phyloP scores from a whole-genome alignment of 2,888 invertebrate genomes.

The Orchesella flavescens region DNA sequence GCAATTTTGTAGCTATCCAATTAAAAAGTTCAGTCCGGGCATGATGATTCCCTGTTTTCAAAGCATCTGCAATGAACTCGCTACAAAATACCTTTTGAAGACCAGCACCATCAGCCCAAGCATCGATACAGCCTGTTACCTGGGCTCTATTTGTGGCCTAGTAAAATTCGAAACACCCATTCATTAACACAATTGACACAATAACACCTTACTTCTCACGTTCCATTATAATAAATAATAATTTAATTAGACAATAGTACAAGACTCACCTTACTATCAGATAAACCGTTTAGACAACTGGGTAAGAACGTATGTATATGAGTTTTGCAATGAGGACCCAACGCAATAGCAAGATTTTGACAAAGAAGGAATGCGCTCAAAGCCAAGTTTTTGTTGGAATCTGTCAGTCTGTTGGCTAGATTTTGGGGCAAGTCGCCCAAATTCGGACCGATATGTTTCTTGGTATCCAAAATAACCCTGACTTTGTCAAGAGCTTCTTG shows the following conservation, averaged over 20 bases:
- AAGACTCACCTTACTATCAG: conserved; percentile 82
- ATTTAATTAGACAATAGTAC: too few species aligned
- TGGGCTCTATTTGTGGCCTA: conserved; percentile 82
- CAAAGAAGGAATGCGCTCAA: conserved; percentile 88
- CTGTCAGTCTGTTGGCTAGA: conserved; percentile 84
- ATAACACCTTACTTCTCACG: too few species aligned
- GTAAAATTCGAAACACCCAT: conserved; percentile 75
- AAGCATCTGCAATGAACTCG: conserved; percentile 90
- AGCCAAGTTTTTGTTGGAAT: conserved; percentile 94
- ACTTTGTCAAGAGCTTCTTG: conserved; percentile 85
- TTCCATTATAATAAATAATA: too few species aligned
- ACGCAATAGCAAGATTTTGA: conserved; percentile 85
- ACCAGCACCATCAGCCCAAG: conserved; percentile 88
- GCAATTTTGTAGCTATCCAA: conserved; percentile 89
- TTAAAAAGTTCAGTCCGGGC: conserved; percentile 86
- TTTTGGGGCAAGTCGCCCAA: conserved; percentile 90
- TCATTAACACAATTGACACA: too few species aligned
- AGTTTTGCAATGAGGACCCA: conserved; percentile 86
- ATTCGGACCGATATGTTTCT: conserved; percentile 86
- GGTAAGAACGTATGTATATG: conserved; percentile 89
- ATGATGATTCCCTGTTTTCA: conserved; percentile 88
- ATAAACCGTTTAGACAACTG: conserved; percentile 82
- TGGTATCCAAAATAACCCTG: conserved; percentile 81
- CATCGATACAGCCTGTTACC: conserved; percentile 87
- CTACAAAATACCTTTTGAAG: conserved; percentile 88